A percentile compares a stretch with the other conserved stretches of the same genome.
Conservation (phyloP, 2,797 vertebrate genomes). For the Karalla daura region DNA sequence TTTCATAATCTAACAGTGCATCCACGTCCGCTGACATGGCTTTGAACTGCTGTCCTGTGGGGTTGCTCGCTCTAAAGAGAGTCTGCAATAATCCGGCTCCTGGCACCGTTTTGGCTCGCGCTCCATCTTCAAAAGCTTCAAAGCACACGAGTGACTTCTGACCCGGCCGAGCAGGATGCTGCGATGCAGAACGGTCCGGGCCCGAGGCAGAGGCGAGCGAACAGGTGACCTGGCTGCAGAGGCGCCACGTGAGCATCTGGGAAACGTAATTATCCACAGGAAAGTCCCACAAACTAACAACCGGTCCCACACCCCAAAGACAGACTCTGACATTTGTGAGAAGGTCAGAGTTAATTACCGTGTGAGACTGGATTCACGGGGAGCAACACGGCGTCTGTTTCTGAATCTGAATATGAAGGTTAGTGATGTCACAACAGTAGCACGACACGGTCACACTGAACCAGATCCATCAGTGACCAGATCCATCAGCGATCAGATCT, state of each 20-base stretch:
- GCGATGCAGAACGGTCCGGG: conserved; percentile 52
- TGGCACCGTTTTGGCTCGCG: conserved; percentile 45
- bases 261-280: conserved; percentile 59
- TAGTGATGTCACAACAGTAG: conserved; percentile 3
- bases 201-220: conserved; percentile 35
- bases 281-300: conserved; percentile 52
- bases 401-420: conserved; percentile 42
- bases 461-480: too few species aligned
- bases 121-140: conserved; percentile 68
- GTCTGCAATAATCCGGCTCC: conserved; percentile 48
- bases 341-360: conserved; percentile 73
- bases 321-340: conserved; percentile 72
- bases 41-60: conserved; percentile 71
- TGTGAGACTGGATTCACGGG: conserved; percentile 25
- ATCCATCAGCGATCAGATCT: too few species aligned
- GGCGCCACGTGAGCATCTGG: conserved; percentile 12
- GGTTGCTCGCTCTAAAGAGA: conserved; percentile 46
- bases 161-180: conserved; percentile 56
- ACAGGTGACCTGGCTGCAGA: conserved; percentile 50
- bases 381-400: conserved; percentile 22
- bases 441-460: conserved; percentile 14
- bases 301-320: conserved; percentile 47
- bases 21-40: conserved; percentile 36
- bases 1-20: conserved; percentile 29
- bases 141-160: conserved; percentile 62